Conservation (phyloP, 2,888 invertebrate species). For the Erynnis tages region DNA sequence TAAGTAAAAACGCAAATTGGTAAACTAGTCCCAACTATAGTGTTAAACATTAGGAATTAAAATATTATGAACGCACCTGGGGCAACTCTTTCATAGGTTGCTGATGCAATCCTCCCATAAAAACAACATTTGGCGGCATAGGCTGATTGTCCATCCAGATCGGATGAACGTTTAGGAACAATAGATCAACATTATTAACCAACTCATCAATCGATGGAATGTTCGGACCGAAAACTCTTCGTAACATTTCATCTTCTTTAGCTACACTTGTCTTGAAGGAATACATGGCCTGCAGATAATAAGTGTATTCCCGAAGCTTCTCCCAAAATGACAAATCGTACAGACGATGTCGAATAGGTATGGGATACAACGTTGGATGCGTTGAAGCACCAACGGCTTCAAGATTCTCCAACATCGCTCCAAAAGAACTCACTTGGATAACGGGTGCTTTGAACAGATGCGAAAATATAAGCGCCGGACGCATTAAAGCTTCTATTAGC, state of each 20-base stretch:
- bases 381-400: conserved; percentile 40
- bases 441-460: conserved; percentile 46
- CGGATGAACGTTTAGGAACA: conserved; percentile 43
- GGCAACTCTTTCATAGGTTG: conserved; percentile 39
- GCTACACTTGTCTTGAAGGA: conserved; percentile 5
- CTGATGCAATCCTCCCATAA: conserved; percentile 45
- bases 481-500: conserved; percentile 42
- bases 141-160: conserved; percentile 45
- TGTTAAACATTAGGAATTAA: no score
- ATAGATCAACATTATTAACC: conserved; percentile 42
- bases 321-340: conserved; percentile 45
- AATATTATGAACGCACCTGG: conserved; percentile 32
- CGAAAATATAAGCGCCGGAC: conserved; percentile 35
- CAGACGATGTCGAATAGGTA: conserved; percentile 32
- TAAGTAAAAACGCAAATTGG: no score
- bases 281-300: conserved; percentile 27
- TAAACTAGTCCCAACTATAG: no score
- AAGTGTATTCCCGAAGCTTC: conserved; percentile 39
- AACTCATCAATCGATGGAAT: conserved; percentile 37
- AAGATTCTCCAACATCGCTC: conserved; percentile 33
- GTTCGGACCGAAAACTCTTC: conserved; percentile 35
- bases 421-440: conserved; percentile 48
- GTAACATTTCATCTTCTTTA: conserved; percentile 31
- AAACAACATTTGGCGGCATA: conserved; percentile 42
- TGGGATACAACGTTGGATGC: conserved; percentile 47